phyloP scores from a whole-genome alignment of 2,888 invertebrate species.

The Melieria picta region DNA sequence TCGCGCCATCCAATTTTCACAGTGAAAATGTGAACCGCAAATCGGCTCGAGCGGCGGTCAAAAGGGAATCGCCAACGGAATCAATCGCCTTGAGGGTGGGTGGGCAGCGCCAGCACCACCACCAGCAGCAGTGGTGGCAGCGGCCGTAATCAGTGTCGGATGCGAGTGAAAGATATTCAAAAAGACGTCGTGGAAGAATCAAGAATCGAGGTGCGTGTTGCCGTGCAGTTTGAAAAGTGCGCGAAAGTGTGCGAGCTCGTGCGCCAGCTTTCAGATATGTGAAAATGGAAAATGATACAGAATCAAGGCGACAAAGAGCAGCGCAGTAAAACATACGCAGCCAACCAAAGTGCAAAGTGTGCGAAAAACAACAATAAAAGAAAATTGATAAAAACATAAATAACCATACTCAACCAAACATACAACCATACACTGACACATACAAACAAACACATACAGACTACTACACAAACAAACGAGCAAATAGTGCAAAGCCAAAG shows the following conservation, averaged over 20 bases:
- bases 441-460: background rate
- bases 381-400: conserved; percentile 21
- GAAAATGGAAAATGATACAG: conserved; percentile 24
- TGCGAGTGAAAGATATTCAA: too few relatives aligned
- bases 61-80: too few relatives aligned
- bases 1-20: too few relatives aligned
- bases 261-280: conserved; percentile 5
- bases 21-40: too few relatives aligned
- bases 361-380: conserved; percentile 25
- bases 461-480: too few relatives aligned
- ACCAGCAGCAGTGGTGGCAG: too few relatives aligned
- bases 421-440: background rate
- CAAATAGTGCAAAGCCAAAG: background rate
- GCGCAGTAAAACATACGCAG: background rate
- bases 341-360: conserved; percentile 28
- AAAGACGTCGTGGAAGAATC: background rate
- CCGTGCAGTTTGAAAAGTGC: background rate
- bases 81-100: too few relatives aligned
- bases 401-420: background rate
- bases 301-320: conserved; percentile 15
- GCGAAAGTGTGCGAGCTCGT: background rate
- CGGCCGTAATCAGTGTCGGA: too few relatives aligned
- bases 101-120: too few relatives aligned
- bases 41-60: too few relatives aligned
- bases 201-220: conserved; percentile 11